A percentile compares a stretch with the other conserved stretches of the same genome.
Evolutionary conservation across 2,888 invertebrate genomes (phyloP).

Genomic region (Synergus japonicus): DNA sequence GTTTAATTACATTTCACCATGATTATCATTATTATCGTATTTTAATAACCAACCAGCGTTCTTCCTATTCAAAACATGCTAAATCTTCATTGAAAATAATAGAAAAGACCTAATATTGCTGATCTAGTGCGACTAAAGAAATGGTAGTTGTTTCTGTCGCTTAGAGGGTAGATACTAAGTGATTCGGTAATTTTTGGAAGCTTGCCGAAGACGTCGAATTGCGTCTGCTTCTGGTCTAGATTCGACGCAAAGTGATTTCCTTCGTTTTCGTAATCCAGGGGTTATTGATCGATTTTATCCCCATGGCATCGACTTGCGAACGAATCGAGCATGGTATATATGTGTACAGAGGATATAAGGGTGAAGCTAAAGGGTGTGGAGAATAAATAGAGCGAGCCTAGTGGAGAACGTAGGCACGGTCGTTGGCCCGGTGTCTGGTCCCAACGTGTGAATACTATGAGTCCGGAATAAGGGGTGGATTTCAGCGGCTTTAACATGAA

Average conservation of each 20-base stretch:
- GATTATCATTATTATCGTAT: background rate
- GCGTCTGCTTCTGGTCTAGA: conserved; percentile 45
- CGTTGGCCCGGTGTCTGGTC: conserved; percentile 56
- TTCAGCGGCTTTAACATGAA: conserved; percentile 62
- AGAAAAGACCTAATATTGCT: background rate
- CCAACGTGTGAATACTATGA: conserved; percentile 61
- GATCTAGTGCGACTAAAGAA: conserved; percentile 40
- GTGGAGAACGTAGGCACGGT: conserved; percentile 55
- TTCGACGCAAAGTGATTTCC: conserved; percentile 69
- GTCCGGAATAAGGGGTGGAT: conserved; percentile 62
- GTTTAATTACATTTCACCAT: background rate
- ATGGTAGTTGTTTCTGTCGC: background rate
- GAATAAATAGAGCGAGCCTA: conserved; percentile 59
- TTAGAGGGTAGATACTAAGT: conserved; percentile 56
- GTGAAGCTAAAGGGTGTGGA: conserved; percentile 47
- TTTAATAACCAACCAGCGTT: no score
- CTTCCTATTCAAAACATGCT: no score
- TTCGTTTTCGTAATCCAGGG: conserved; percentile 68
- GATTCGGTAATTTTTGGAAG: conserved; percentile 66
- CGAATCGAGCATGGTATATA: background rate
- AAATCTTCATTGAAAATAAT: no score
- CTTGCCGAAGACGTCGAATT: conserved; percentile 58
- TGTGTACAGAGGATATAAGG: conserved; percentile 32
- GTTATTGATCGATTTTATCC: conserved; percentile 62
- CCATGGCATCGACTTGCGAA: conserved; percentile 36